Base-by-base conservation (phyloP, 2,888 invertebrate genomes). In the Melieria omissa region DNA sequence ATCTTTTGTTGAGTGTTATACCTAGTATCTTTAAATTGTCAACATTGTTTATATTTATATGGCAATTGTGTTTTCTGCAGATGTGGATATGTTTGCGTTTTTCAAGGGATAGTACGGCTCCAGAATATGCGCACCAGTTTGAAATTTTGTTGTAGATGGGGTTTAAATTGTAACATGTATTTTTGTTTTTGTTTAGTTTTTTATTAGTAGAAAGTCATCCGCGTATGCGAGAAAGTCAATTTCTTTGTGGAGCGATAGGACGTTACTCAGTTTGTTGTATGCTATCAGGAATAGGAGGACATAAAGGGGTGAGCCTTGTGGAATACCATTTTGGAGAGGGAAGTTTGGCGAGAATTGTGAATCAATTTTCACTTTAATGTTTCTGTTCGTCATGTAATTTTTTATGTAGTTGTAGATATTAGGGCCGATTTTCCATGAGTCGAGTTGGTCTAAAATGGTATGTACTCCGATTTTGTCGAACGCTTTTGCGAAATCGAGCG, bases 401-500 rank as follows among this genome's bases (percentile, higher is more conserved):
- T 47, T 16, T 2, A 70, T 61, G 12, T 73, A 69, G 16, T 55
- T 65, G 16, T 65, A 55, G 16, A 73, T 73, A 67, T 61, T 72
- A 5, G 41, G 57, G 3, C 71, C 71, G 5, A 73, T 6, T 58
- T 52, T 46, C 67, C 58, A 70, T 46, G 45, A 41, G 12, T 12
- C 14, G 10, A 72, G 16, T 55, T 71, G 71, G 6, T 73, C 71
- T 1, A 74, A 63, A 3, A 63, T 70, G 8, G 72, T 55, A 61
- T 74, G 73, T 7, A 73, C 62, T 8, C 69, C 73, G 8, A 76
- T 72, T 72, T 71, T 72, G 9, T 77, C 76, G 29, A 74, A 74
- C n/a, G 72, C 72, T 65, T 73, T 76, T 10, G 65, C 55, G 52
- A 77, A 74, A 14, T 74, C 75, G 6, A 75, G 71, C 0, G 74